These are phyloP conservation scores for Dryoscopus gambensis DNA, from an alignment of 2,113 vertebrate species.

Conservation along the genomic window DNA sequence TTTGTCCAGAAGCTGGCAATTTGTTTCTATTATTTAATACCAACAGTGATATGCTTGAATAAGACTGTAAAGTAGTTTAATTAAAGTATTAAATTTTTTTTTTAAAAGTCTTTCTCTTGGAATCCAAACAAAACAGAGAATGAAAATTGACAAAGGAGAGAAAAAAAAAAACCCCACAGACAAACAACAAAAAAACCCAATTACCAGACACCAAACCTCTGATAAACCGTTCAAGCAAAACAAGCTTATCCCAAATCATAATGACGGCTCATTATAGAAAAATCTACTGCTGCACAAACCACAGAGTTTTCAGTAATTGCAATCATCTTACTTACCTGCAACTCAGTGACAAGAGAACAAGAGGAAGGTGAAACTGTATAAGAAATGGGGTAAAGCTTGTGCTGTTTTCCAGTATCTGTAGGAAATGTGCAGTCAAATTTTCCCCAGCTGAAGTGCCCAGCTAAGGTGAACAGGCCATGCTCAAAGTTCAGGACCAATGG, in stretches of 20 bases:
- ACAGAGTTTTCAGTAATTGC: not conserved
- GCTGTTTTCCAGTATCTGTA: not conserved
- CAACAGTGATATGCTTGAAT: slow-evolving; percentile 25
- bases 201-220: slow-evolving; percentile 48
- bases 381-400: not conserved
- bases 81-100: slow-evolving; percentile 48
- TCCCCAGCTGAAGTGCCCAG: not conserved
- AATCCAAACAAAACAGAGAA: slow-evolving; percentile 37
- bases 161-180: not conserved
- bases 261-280: slow-evolving; percentile 55
- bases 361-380: not conserved
- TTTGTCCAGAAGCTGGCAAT: slow-evolving; percentile 19
- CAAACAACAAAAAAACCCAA: not conserved
- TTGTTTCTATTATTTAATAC: slow-evolving; percentile 37
- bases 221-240: slow-evolving; percentile 57
- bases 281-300: slow-evolving; percentile 17
- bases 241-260: slow-evolving; percentile 50
- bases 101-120: not conserved
- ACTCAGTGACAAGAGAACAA: not conserved
- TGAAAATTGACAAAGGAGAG: not conserved
- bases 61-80: slow-evolving; percentile 42
- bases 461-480: not conserved
- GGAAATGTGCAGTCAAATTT: not conserved
- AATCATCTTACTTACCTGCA: not conserved
- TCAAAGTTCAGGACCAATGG: not conserved